A percentile compares a stretch with the other conserved stretches of the same genome.
These are phyloP conservation scores for Shargacucullia verbasci DNA, from an alignment of 2,888 invertebrate species.

Conservation along the genomic window DNA sequence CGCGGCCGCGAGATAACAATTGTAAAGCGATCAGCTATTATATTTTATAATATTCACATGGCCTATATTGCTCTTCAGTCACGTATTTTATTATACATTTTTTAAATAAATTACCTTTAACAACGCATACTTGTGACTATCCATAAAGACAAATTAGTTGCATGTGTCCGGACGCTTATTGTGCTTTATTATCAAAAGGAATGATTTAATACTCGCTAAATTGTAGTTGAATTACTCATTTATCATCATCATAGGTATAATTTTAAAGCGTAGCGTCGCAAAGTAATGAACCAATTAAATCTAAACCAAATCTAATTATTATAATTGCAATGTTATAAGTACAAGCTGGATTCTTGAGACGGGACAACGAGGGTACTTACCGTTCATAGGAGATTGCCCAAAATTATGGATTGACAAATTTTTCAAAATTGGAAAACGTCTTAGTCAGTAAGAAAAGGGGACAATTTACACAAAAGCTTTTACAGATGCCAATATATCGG, in stretches of 20 bases:
- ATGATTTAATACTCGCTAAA: neutral
- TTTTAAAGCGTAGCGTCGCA: no score
- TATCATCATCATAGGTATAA: neutral
- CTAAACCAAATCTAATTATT: no score
- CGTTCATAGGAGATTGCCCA: no score
- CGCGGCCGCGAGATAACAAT: conserved; percentile 31
- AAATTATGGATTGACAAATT: no score
- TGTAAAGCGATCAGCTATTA: conserved; percentile 31
- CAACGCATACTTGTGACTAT: neutral
- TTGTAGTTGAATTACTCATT: neutral
- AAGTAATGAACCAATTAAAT: no score
- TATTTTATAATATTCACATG: conserved; percentile 17
- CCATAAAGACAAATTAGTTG: neutral
- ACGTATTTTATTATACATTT: neutral
- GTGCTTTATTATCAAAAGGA: neutral
- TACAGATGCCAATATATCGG: no score
- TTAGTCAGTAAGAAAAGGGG: no score
- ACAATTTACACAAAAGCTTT: no score
- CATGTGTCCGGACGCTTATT: neutral
- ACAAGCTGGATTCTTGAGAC: no score
- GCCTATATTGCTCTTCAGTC: neutral
- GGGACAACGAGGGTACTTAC: no score
- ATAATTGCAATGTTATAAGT: no score
- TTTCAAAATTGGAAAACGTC: no score
- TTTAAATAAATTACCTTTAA: conserved; percentile 4